Base-by-base conservation (phyloP, 1,140 invertebrate genomes). In the Oreohelix idahoensis region DNA sequence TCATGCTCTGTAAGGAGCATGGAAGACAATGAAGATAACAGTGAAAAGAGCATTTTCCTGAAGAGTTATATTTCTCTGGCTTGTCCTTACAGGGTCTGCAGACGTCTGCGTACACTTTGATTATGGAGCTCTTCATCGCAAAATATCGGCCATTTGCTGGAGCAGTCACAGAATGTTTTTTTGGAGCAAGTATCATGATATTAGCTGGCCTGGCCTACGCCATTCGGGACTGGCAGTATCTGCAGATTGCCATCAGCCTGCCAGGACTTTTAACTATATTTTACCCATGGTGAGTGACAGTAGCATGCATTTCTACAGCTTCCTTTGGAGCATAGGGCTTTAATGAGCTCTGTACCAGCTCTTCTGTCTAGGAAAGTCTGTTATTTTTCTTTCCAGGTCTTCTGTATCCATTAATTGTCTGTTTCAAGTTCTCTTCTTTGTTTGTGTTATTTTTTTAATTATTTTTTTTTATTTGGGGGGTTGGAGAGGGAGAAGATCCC, bases 101-200 rank as follows among this genome's bases (percentile, higher is more conserved):
- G 71, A 90, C 87, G 0, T 87, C 88, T 8, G 86, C 85, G 23
- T 90, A 90, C 80, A 88, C 89, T 20, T 58, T 91, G 58, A 86
- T 86, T 13, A 89, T 89, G 91, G 93, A 94, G 82, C 77, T 94
- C 23, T 92, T 93, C 77, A 87, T 91, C 10, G 90, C 93, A 0
- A 84, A 88, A 35, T 88, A 93, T 77, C 86, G 93, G 36, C 92
- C 93, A 63, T 88, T 92, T 53, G 93, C 92, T 29, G 93, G 93
- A 0, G 89, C 90, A 4, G 85, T 93, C 45, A 86, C 93, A 26
- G 93, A 93, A 75, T 86, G 90, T 36, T 93, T 92, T 85, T 93
- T 93, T 88, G 90, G 91, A 15, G 76, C 90, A 13, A 90, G 88
- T 39, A 90, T 93, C 29, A 89, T 93, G 75, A 36, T 91, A 2